These are phyloP conservation scores for Zygothrica quintamaculata DNA, from an alignment of 2,888 invertebrate species.

Conservation along the genomic window DNA sequence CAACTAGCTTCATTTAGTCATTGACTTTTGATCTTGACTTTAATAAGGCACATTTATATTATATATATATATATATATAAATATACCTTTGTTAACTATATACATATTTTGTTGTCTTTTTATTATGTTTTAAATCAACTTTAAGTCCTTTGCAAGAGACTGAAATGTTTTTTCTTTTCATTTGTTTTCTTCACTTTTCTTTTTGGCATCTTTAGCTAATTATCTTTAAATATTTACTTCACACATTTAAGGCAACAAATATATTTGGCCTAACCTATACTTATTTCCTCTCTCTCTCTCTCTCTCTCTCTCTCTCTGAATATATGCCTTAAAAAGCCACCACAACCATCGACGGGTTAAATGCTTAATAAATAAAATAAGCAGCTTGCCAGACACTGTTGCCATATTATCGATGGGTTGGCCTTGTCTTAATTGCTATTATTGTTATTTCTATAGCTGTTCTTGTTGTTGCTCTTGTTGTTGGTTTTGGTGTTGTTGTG, in stretches of 20 bases:
- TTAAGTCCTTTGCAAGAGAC: no score
- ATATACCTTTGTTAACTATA: no score
- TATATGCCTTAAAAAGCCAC: slow-evolving; percentile 32
- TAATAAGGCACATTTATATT: no score
- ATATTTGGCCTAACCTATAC: not conserved
- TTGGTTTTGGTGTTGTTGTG: slow-evolving; percentile 30
- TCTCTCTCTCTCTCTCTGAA: not conserved
- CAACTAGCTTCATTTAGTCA: no score
- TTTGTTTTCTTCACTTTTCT: slow-evolving; percentile 4
- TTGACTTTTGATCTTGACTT: no score
- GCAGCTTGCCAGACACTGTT: slow-evolving; percentile 69
- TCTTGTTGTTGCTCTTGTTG: slow-evolving; percentile 25
- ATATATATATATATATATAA: no score
- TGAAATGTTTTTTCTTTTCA: no score
- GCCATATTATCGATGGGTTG: slow-evolving; percentile 54
- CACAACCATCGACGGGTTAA: slow-evolving; percentile 59
- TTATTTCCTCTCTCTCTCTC: no score
- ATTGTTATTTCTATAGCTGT: slow-evolving; percentile 24
- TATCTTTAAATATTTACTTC: slow-evolving; percentile 68
- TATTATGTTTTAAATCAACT: no score
- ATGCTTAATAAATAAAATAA: slow-evolving; percentile 71
- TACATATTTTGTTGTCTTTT: no score
- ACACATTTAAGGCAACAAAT: slow-evolving; percentile 34
- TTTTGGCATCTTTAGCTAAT: slow-evolving; percentile 44
- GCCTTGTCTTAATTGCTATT: slow-evolving; percentile 51